A percentile compares a stretch with the other conserved stretches of the same genome.
Conservation (phyloP, 2,888 invertebrate genomes). For the Aricia artaxerxes region DNA sequence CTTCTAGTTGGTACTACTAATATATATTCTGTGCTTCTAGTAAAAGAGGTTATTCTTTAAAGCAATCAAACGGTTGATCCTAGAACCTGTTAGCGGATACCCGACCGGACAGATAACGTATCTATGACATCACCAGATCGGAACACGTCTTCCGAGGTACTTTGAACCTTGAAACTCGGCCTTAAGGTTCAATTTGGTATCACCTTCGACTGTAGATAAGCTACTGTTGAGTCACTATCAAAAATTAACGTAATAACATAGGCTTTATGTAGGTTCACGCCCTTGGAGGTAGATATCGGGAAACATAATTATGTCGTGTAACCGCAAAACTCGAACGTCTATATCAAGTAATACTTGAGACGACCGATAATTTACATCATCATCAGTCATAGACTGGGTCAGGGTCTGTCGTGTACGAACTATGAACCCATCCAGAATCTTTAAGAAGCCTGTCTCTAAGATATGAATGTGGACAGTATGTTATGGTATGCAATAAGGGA, state of each 20-base stretch:
- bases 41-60: background rate
- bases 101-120: slow-evolving; percentile 12
- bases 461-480: background rate
- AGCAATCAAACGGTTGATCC: background rate
- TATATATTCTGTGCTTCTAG: no score
- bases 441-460: background rate
- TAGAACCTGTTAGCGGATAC: slow-evolving; percentile 3
- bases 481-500: background rate
- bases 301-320: background rate
- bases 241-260: slow-evolving; percentile 22
- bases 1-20: background rate
- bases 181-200: background rate
- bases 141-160: background rate
- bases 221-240: slow-evolving; percentile 18
- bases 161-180: background rate
- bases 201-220: background rate
- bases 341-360: background rate
- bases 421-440: no score
- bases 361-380: background rate
- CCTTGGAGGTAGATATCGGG: slow-evolving; percentile 13
- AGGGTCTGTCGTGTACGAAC: background rate
- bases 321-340: slow-evolving; percentile 1
- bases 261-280: slow-evolving; percentile 18
- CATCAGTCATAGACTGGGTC: background rate
- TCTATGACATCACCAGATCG: slow-evolving; percentile 8